A percentile compares a stretch with the other conserved stretches of the same genome.
Evolutionary conservation across 1,140 invertebrate genomes (phyloP).

Genomic region (Drosophila serrata): DNA sequence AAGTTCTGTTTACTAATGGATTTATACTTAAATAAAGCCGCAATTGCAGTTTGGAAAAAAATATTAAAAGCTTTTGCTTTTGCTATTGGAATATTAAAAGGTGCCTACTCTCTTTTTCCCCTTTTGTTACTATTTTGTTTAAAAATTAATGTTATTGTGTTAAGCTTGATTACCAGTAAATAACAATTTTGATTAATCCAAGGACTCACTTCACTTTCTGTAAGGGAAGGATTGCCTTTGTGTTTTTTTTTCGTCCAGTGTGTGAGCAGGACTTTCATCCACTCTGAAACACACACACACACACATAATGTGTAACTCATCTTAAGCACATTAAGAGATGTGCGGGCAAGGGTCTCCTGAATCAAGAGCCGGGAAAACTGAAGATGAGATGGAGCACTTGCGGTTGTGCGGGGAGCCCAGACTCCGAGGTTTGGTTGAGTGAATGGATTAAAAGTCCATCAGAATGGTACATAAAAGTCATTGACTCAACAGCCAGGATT

Average conservation of each 20-base stretch:
- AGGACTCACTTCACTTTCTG: not conserved
- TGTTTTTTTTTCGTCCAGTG: slow-evolving; percentile 10
- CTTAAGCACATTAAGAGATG: slow-evolving; percentile 79
- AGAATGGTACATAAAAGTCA: slow-evolving; percentile 83
- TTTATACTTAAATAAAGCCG: not conserved
- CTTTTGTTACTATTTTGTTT: not conserved
- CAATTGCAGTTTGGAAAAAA: not conserved
- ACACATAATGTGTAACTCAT: slow-evolving; percentile 80
- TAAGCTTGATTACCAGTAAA: not conserved
- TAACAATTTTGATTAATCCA: not conserved
- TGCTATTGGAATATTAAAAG: no score
- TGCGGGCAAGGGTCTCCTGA: slow-evolving; percentile 36
- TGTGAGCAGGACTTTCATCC: not conserved
- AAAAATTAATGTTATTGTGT: not conserved
- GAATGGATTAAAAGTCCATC: slow-evolving; percentile 82
- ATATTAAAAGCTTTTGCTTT: not conserved
- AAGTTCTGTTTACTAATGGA: not conserved
- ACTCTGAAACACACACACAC: slow-evolving; percentile 16
- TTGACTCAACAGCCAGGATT: slow-evolving; percentile 71
- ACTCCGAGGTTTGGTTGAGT: slow-evolving; percentile 39
- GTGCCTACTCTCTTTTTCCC: not conserved
- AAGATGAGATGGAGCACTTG: slow-evolving; percentile 51
- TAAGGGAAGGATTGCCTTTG: not conserved
- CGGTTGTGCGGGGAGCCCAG: slow-evolving; percentile 41
- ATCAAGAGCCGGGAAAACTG: slow-evolving; percentile 10